Conservation (phyloP, 2,113 vertebrate genomes). For the Prietella phreatophila region DNA sequence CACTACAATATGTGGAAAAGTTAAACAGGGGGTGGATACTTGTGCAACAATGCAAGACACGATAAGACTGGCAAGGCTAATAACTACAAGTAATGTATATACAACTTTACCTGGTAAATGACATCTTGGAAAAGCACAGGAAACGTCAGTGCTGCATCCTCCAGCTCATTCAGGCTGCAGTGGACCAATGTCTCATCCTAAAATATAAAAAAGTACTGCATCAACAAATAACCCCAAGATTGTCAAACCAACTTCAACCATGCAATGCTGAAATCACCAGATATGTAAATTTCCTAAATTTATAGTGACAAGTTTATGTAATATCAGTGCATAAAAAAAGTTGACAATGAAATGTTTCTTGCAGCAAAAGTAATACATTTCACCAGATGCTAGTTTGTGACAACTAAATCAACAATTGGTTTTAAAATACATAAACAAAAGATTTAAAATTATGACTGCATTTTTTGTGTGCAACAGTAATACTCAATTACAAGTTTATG, state of each 20-base stretch:
- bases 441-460: background rate
- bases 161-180: conserved; percentile 97
- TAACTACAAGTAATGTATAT: too few species aligned
- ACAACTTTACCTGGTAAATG: conserved; percentile 88
- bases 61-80: background rate
- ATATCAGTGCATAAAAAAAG: background rate
- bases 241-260: background rate
- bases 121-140: conserved; percentile 99
- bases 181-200: conserved; percentile 99
- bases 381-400: background rate
- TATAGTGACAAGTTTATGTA: too few species aligned
- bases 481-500: background rate
- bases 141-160: conserved; percentile 97
- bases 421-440: background rate
- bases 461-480: background rate
- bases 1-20: background rate
- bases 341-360: background rate
- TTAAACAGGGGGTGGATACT: background rate
- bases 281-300: background rate
- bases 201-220: conserved; percentile 10
- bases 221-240: background rate
- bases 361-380: background rate
- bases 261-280: background rate
- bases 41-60: background rate
- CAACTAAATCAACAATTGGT: background rate